Base-by-base conservation (phyloP, 1,140 invertebrate genomes). In the Archivesica marissinica region DNA sequence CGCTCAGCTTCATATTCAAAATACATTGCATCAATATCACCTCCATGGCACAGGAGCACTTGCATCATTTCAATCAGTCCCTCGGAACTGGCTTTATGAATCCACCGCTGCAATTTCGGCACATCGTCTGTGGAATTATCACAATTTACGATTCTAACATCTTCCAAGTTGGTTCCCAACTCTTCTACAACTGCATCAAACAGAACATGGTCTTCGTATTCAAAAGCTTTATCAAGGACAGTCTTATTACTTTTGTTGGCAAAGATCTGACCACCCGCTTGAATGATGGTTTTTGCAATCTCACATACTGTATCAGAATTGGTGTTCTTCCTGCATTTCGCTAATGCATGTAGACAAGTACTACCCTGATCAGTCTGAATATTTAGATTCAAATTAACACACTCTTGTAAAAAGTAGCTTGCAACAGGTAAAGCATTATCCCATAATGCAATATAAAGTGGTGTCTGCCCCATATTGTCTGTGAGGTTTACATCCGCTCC, bases 131-230 rank as follows among this genome's bases (percentile, higher is more conserved):
- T 9, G 38, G 38, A 13, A 17, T 20, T 20, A 25, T 20, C 4
- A 64, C 59, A 3, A 17, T 15, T 20, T 35, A 64, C 15, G 15
- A 64, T 33, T 35, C 38, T 41, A 23, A 50, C 25, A 20, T 66
- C 33, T 15, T 44, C 56, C 39, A 74, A 3, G 56, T 56, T 38
- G n/a, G 4, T 39, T 25, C 23, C 72, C n/a, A 59, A 28, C 30
- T 44, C 54, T 41, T 76, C 81, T 61, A 84, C 35, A 35, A 84
- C 39, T 13, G 56, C 81, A 66, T 84, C 56, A 35, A 74, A 30
- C n/a, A 84, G 38, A 44, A 35, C 20, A 47, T 35, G 17, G 41
- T 84, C 50, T 66, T 76, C 81, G 66, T 84, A 75, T 25, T 75
- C 50, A 38, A 84, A 52, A 30, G 72, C 81, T 35, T 41, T 35